Evolutionary conservation across 2,888 invertebrate species (phyloP).

Genomic region (Mechanitis mazaeus): DNA sequence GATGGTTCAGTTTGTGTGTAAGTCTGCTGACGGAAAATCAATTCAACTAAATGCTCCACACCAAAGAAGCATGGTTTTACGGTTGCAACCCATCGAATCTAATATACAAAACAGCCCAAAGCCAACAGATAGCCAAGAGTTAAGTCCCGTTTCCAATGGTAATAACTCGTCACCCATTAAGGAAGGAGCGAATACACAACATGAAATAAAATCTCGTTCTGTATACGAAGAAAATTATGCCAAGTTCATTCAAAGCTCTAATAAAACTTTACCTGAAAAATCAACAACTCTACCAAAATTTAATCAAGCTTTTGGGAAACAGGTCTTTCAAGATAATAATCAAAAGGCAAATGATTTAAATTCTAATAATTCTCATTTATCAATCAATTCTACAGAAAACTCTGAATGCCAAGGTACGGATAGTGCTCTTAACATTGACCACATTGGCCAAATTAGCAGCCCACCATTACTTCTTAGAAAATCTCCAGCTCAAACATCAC

Average conservation of each 20-base stretch:
- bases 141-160: slow-evolving; percentile 39
- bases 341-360: slow-evolving; percentile 52
- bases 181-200: slow-evolving; percentile 43
- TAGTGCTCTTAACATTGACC: slow-evolving; percentile 56
- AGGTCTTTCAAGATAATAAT: slow-evolving; percentile 75
- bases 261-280: slow-evolving; percentile 56
- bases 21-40: slow-evolving; percentile 77
- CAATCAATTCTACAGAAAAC: slow-evolving; percentile 41
- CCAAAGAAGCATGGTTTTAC: slow-evolving; percentile 71
- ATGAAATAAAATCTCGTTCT: slow-evolving; percentile 72
- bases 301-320: slow-evolving; percentile 87
- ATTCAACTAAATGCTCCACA: slow-evolving; percentile 75
- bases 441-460: slow-evolving; percentile 55
- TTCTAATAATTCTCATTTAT: slow-evolving; percentile 43
- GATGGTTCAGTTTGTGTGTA: slow-evolving; percentile 80
- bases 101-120: slow-evolving; percentile 42
- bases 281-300: slow-evolving; percentile 82
- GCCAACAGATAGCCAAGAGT: slow-evolving; percentile 49
- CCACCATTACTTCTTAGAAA: slow-evolving; percentile 64
- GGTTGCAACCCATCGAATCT: slow-evolving; percentile 65
- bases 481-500: slow-evolving; percentile 47
- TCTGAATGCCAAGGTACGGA: slow-evolving; percentile 51
- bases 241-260: slow-evolving; percentile 71
- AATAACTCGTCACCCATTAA: slow-evolving; percentile 37
- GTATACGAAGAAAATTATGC: slow-evolving; percentile 76